Conservation (phyloP, 2,113 vertebrate species). For the Centrocercus urophasianus region DNA sequence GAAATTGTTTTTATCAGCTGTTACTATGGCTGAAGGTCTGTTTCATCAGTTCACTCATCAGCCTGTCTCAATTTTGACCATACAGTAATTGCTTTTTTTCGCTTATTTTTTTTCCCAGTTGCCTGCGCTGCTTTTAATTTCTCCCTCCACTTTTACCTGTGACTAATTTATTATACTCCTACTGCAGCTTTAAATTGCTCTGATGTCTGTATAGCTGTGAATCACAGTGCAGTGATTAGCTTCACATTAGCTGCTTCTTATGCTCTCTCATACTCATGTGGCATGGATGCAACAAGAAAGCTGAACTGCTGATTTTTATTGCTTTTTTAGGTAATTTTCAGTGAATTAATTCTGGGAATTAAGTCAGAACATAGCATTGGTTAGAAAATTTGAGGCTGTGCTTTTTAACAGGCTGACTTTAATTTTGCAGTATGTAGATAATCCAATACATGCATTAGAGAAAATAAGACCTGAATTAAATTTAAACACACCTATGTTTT, state of each 20-base stretch:
- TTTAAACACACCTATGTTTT: not conserved
- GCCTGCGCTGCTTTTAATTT: not conserved
- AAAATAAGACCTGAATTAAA: not conserved
- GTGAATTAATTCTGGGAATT: not conserved
- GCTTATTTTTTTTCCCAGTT: not conserved
- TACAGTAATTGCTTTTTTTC: not conserved
- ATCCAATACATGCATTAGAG: not conserved
- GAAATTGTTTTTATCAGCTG: not conserved
- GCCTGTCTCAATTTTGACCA: not conserved
- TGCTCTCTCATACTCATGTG: not conserved
- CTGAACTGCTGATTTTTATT: not conserved
- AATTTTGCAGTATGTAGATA: not conserved
- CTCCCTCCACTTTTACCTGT: not conserved
- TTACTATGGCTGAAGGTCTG: not conserved
- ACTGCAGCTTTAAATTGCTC: not conserved
- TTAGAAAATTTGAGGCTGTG: not conserved
- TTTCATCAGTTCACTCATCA: not conserved
- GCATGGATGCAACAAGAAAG: not conserved
- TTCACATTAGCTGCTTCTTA: not conserved
- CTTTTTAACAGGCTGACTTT: not conserved
- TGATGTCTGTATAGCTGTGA: constrained; percentile 25
- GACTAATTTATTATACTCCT: constrained; percentile 44
- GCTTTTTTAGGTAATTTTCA: not conserved
- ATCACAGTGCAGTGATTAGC: constrained; percentile 46
- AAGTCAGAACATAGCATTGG: not conserved